These are phyloP conservation scores for Drosophila tropicalis DNA, from an alignment of 1,140 invertebrate genomes.

Conservation along the genomic window DNA sequence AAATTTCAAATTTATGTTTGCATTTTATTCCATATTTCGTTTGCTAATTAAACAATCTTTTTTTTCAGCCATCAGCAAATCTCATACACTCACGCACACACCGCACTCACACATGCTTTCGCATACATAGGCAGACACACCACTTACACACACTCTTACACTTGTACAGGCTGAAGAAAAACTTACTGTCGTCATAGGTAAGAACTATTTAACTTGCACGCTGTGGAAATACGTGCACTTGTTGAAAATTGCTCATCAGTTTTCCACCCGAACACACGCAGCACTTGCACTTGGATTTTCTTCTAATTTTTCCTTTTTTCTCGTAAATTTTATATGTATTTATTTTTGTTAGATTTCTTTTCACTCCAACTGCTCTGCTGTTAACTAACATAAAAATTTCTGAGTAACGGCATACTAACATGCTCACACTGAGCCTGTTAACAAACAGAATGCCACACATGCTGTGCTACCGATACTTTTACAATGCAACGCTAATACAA, in stretches of 20 bases:
- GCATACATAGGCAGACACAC: slow-evolving; percentile 12
- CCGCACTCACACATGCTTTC: slow-evolving; percentile 11
- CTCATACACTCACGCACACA: slow-evolving; percentile 60
- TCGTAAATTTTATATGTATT: slow-evolving; percentile 58
- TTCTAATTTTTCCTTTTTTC: slow-evolving; percentile 25
- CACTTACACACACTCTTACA: slow-evolving; percentile 54
- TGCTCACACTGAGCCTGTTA: no score
- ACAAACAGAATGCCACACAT: not conserved
- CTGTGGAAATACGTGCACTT: slow-evolving; percentile 49
- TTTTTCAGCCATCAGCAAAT: slow-evolving; percentile 66
- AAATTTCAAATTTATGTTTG: slow-evolving; percentile 30
- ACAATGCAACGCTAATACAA: no score
- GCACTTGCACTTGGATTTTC: slow-evolving; percentile 46
- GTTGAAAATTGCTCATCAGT: slow-evolving; percentile 18
- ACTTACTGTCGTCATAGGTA: slow-evolving; percentile 78
- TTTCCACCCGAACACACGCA: slow-evolving; percentile 52
- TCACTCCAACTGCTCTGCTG: slow-evolving; percentile 11
- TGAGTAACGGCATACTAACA: not conserved
- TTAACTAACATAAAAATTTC: slow-evolving; percentile 5
- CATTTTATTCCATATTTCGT: slow-evolving; percentile 53
- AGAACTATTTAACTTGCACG: slow-evolving; percentile 34
- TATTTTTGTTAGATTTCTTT: slow-evolving; percentile 46
- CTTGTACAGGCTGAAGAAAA: slow-evolving; percentile 55
- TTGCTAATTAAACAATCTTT: slow-evolving; percentile 69
- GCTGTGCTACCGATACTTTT: no score